Conservation (phyloP, 2,888 invertebrate species). For the Xestia ashworthii region DNA sequence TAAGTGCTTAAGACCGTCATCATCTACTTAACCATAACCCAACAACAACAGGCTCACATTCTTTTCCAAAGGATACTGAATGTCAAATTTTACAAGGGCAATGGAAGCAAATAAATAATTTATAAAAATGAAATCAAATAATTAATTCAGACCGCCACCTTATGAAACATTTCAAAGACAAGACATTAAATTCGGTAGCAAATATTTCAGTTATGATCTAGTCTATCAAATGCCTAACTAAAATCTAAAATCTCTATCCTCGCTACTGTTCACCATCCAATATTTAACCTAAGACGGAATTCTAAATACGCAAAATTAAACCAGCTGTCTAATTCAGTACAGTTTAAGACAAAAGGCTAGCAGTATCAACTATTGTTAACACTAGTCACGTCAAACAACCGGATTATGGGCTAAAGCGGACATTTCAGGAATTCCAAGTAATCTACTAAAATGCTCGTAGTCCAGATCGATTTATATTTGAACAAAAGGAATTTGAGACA, state of each 20-base stretch:
- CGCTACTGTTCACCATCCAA: slow-evolving; percentile 30
- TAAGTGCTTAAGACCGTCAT: not conserved
- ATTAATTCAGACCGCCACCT: not conserved
- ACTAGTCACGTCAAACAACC: slow-evolving; percentile 70
- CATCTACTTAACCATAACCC: not conserved
- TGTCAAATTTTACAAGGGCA: not conserved
- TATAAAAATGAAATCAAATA: not conserved
- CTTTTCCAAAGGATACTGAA: not conserved
- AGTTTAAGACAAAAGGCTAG: slow-evolving; percentile 52
- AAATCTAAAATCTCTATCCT: slow-evolving; percentile 13
- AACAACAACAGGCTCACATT: not conserved
- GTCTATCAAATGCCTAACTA: slow-evolving; percentile 19
- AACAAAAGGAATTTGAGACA: slow-evolving; percentile 30
- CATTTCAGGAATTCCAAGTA: slow-evolving; percentile 54
- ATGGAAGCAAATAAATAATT: not conserved
- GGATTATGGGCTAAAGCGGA: slow-evolving; percentile 63
- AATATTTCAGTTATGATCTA: not conserved
- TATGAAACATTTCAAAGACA: not conserved
- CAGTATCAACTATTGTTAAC: slow-evolving; percentile 59
- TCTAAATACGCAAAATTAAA: slow-evolving; percentile 41
- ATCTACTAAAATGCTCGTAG: slow-evolving; percentile 35
- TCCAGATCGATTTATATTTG: slow-evolving; percentile 36
- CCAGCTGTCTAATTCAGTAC: slow-evolving; percentile 56
- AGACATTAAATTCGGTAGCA: not conserved
- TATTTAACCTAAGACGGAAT: slow-evolving; percentile 54